Base-by-base conservation (phyloP, 1,140 invertebrate genomes). In the Charaxes varanes region DNA sequence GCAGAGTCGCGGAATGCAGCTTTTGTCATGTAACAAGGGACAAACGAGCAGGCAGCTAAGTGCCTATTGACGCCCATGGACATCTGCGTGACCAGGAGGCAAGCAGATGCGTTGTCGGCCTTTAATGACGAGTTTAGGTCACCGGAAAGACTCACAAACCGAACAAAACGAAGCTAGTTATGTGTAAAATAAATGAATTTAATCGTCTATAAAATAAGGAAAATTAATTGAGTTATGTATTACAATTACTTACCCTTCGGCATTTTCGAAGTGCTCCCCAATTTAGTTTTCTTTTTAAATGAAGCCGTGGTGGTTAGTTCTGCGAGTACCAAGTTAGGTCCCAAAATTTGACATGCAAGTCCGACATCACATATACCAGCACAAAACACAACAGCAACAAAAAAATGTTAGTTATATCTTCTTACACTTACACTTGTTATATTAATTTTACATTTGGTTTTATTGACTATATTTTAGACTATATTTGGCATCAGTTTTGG, bases 191-290 rank as follows among this genome's bases (percentile, higher is more conserved):
- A n/a, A n/a, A n/a, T n/a, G n/a, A n/a, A n/a, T n/a, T n/a, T n/a
- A n/a, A n/a, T n/a, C n/a, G n/a, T n/a, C n/a, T n/a, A n/a, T n/a
- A n/a, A n/a, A n/a, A n/a, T n/a, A n/a, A n/a, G n/a, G n/a, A n/a
- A n/a, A n/a, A n/a, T n/a, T n/a, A n/a, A n/a, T n/a, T n/a, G n/a
- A n/a, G n/a, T n/a, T n/a, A n/a, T n/a, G n/a, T n/a, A n/a, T 12
- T 26, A 26, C 17, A 26, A 6, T 7, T 22, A 77, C 70, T 79
- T 70, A 79, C 74, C 74, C 55, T 67, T 79, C 35, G 71, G 71
- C 71, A 68, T 73, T 53, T 68, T 68, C 21, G 49, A 47, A 26
- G 35, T 34, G 34, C 47, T 40, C 49, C 35, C 36, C 30, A 55
- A 37, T 51, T 46, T 58, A 46, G 36, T 48, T 50, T 52, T 54